Evolutionary conservation across 2,113 vertebrate species (phyloP).

Genomic region (Oostethus manadensis): DNA sequence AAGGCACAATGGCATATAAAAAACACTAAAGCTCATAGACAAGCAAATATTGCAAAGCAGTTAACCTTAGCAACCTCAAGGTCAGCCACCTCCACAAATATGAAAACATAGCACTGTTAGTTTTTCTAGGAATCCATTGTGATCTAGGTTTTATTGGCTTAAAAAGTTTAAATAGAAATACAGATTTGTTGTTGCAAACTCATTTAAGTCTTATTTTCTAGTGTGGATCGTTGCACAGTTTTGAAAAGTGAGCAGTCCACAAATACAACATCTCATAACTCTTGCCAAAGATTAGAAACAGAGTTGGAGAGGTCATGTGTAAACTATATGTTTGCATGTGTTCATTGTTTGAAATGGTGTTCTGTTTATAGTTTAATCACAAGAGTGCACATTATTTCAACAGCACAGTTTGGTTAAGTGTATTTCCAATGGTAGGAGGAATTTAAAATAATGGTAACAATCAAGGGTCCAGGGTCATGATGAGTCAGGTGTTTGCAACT

Average conservation of each 20-base stretch:
- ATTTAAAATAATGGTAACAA: conserved; percentile 7
- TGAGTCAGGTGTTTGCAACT: no score
- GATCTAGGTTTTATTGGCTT: background rate
- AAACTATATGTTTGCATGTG: background rate
- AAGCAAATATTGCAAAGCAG: conserved; percentile 7
- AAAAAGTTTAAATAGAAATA: conserved; percentile 3
- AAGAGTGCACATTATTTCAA: conserved; percentile 44
- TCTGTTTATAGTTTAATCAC: conserved; percentile 15
- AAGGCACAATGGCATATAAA: conserved; percentile 1
- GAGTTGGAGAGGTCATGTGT: background rate
- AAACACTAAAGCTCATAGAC: background rate
- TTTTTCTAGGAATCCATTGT: background rate
- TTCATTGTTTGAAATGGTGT: background rate
- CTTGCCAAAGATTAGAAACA: background rate
- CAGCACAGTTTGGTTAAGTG: conserved; percentile 71
- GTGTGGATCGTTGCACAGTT: no score
- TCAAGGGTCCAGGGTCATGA: no score
- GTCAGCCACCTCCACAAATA: background rate
- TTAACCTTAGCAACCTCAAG: background rate
- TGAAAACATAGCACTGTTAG: background rate
- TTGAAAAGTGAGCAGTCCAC: no score
- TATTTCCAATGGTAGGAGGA: conserved; percentile 30
- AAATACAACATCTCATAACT: background rate
- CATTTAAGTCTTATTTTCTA: no score
- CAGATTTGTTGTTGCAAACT: background rate